Evolutionary conservation across 1,140 invertebrate species (phyloP).

Genomic region (Metopolophium dirhodum): DNA sequence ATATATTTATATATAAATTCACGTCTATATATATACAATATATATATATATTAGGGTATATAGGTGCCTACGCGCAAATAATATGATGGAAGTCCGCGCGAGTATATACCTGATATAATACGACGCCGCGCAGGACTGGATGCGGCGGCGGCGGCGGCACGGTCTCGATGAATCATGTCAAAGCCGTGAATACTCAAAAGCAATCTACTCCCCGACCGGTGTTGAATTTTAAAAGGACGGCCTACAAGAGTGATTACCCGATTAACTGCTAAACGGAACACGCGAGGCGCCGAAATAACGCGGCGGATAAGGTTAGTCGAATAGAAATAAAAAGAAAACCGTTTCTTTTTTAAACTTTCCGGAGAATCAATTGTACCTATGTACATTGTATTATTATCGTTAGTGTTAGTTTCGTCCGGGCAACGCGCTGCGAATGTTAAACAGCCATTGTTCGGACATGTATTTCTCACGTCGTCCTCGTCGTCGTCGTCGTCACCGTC

Average conservation of each 20-base stretch:
- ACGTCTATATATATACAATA: no score
- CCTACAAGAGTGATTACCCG: slow-evolving; percentile 19
- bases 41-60: not conserved
- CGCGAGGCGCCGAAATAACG: not conserved
- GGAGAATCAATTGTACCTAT: not conserved
- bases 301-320: not conserved
- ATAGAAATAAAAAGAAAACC: not conserved
- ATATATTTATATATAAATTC: no score
- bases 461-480: slow-evolving; percentile 10
- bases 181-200: slow-evolving; percentile 20
- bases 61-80: not conserved
- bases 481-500: not conserved
- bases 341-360: not conserved
- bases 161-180: slow-evolving; percentile 49
- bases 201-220: not conserved
- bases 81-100: not conserved
- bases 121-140: not conserved
- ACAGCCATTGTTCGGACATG: not conserved
- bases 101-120: not conserved
- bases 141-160: not conserved
- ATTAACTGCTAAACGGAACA: slow-evolving; percentile 26
- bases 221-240: slow-evolving; percentile 40
- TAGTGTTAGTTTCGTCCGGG: not conserved
- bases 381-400: not conserved
- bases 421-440: slow-evolving; percentile 10